phyloP scores from a whole-genome alignment of 2,888 invertebrate species.

The Drosophila bunnanda region DNA sequence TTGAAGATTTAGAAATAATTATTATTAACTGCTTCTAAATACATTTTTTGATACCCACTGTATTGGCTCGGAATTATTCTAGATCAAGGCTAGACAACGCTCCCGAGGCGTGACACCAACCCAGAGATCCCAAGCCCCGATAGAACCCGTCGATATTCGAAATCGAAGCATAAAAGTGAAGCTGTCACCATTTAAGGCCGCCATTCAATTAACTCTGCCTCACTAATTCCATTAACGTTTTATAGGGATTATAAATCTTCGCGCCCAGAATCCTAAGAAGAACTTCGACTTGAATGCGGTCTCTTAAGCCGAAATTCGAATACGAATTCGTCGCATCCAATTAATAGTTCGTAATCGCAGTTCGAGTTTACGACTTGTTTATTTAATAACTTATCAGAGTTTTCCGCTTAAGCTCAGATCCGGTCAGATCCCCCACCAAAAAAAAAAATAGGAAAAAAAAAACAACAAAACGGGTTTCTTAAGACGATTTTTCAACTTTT shows the following conservation, averaged over 20 bases:
- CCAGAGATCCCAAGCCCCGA: background rate
- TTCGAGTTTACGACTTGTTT: slow-evolving; percentile 57
- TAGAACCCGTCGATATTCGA: background rate
- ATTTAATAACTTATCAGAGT: slow-evolving; percentile 61
- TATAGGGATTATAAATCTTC: slow-evolving; percentile 45
- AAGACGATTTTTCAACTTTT: slow-evolving; percentile 34
- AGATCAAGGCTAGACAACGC: slow-evolving; percentile 17
- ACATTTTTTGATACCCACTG: slow-evolving; percentile 13
- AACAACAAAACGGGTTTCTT: slow-evolving; percentile 20
- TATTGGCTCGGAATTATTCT: background rate
- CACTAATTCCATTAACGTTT: slow-evolving; percentile 59
- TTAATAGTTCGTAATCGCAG: slow-evolving; percentile 41
- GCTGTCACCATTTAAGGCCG: slow-evolving; percentile 35
- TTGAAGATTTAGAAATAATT: too few relatives aligned
- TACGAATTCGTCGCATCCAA: slow-evolving; percentile 18
- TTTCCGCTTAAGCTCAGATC: slow-evolving; percentile 59
- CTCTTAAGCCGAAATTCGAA: background rate
- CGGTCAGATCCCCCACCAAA: slow-evolving; percentile 31
- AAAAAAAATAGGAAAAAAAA: slow-evolving; percentile 14
- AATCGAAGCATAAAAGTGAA: slow-evolving; percentile 33
- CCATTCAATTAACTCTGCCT: slow-evolving; percentile 45
- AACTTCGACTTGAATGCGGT: background rate
- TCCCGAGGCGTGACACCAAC: slow-evolving; percentile 9
- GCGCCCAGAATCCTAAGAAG: background rate
- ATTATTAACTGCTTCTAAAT: too few relatives aligned